These are phyloP conservation scores for Protonemura montana DNA, from an alignment of 2,888 invertebrate genomes.

Conservation along the genomic window DNA sequence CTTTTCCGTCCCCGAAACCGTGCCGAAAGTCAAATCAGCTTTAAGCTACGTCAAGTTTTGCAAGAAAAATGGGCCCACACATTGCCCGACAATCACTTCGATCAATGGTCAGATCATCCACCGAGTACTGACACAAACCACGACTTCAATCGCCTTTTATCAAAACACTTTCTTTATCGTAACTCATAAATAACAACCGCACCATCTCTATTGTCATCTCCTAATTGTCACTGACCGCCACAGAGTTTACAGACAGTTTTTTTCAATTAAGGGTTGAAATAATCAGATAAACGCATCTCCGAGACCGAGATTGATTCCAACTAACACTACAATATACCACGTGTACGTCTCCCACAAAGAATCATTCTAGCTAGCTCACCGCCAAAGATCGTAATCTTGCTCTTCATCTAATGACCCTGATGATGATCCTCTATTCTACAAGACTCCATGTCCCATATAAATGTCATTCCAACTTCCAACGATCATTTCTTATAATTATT, in stretches of 20 bases:
- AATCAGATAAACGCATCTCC: not conserved
- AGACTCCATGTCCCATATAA: constrained; percentile 7
- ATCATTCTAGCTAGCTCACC: not conserved
- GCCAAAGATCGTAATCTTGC: not conserved
- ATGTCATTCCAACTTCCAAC: not conserved
- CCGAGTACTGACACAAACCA: not conserved
- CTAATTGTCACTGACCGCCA: not conserved
- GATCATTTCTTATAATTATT: constrained; percentile 12
- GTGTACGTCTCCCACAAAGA: not conserved
- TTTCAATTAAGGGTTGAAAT: constrained; percentile 9
- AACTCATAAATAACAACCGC: not conserved
- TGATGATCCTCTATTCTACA: constrained; percentile 12
- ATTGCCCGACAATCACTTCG: too few relatives aligned
- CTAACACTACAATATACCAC: not conserved
- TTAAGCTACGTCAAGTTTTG: too few relatives aligned
- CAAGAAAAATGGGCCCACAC: too few relatives aligned
- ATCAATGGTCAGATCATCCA: too few relatives aligned
- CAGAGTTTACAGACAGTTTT: not conserved
- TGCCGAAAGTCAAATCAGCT: too few relatives aligned
- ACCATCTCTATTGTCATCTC: not conserved
- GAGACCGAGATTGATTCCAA: not conserved
- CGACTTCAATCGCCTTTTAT: not conserved
- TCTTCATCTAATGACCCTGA: constrained; percentile 12
- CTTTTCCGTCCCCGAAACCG: too few relatives aligned
- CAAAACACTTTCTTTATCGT: not conserved